A percentile compares a stretch with the other conserved stretches of the same genome.
These are phyloP conservation scores for Catajapyx aquilonaris DNA, from an alignment of 1,140 invertebrate genomes.

Conservation along the genomic window DNA sequence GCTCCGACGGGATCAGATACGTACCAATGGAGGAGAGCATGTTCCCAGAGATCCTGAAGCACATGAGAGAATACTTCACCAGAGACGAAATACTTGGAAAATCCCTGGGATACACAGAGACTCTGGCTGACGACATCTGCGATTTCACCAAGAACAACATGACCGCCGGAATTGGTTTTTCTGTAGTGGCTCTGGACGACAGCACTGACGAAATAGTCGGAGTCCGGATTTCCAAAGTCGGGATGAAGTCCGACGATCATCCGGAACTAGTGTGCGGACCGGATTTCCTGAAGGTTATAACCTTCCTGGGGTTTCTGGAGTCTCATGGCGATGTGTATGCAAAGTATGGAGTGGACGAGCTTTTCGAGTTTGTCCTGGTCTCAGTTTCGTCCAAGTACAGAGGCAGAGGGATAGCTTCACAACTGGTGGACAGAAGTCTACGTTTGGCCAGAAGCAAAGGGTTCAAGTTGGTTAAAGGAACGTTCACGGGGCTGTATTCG, in stretches of 20 bases:
- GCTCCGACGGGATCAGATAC: not conserved
- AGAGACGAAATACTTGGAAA: not conserved
- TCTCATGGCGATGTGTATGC: constrained; percentile 4
- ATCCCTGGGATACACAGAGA: not conserved
- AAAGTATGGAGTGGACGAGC: constrained; percentile 1
- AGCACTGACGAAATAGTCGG: too few relatives aligned
- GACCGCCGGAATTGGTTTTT: too few relatives aligned
- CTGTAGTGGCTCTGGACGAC: too few relatives aligned
- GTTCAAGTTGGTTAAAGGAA: constrained; percentile 3
- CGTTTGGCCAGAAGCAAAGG: constrained; percentile 1
- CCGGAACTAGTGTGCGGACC: too few relatives aligned
- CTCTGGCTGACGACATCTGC: not conserved
- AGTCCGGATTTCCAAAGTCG: too few relatives aligned
- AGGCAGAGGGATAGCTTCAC: not conserved
- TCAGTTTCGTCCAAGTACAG: constrained; percentile 3
- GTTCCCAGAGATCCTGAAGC: not conserved
- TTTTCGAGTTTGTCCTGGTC: not conserved
- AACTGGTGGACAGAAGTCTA: constrained; percentile 1
- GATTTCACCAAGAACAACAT: too few relatives aligned
- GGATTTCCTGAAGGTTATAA: too few relatives aligned
- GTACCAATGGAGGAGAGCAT: not conserved
- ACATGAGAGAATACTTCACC: not conserved
- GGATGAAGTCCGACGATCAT: too few relatives aligned
- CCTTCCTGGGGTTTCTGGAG: too few relatives aligned
- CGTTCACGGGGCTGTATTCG: not conserved